phyloP scores from a whole-genome alignment of 2,113 vertebrate species.

The Stigmatopora argus region DNA sequence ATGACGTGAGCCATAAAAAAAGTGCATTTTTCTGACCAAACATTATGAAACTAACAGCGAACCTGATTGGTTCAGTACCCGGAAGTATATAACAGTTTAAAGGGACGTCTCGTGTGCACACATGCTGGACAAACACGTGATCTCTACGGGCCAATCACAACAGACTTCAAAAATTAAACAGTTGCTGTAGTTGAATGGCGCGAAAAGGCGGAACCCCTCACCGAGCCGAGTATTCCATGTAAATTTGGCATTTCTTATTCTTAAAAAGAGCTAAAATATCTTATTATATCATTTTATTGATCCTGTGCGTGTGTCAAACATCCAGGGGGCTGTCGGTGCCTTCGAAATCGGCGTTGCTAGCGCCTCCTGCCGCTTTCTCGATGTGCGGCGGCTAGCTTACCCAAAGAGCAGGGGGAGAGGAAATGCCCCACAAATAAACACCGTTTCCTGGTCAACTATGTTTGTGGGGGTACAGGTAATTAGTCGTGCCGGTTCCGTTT shows the following conservation, averaged over 20 bases:
- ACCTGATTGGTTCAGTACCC: slow-evolving; percentile 37
- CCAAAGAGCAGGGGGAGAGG: slow-evolving; percentile 14
- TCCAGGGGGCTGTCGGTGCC: slow-evolving; percentile 3
- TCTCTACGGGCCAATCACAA: slow-evolving; percentile 13
- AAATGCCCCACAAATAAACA: slow-evolving; percentile 38
- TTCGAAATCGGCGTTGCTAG: slow-evolving; percentile 11
- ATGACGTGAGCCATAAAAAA: background rate
- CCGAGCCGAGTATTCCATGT: background rate
- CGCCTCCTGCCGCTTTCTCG: slow-evolving; percentile 24
- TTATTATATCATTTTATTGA: slow-evolving; percentile 69
- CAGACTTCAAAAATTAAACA: slow-evolving; percentile 4
- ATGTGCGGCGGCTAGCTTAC: slow-evolving; percentile 50
- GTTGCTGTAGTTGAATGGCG: background rate
- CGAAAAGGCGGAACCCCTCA: background rate
- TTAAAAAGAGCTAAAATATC: slow-evolving; percentile 8
- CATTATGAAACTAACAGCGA: background rate
- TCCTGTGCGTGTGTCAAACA: slow-evolving; percentile 17
- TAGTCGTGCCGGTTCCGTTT: slow-evolving; percentile 34
- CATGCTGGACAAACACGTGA: slow-evolving; percentile 35
- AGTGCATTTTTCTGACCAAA: background rate
- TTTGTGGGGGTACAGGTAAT: background rate
- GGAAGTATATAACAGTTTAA: background rate
- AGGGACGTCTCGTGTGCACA: background rate
- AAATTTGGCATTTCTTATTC: background rate
- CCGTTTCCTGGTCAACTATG: slow-evolving; percentile 34